A percentile compares a stretch with the other conserved stretches of the same genome.
These are phyloP conservation scores for Zoanthus sociatus DNA, from an alignment of 92 coral and sea anemone species.

Conservation along the genomic window DNA sequence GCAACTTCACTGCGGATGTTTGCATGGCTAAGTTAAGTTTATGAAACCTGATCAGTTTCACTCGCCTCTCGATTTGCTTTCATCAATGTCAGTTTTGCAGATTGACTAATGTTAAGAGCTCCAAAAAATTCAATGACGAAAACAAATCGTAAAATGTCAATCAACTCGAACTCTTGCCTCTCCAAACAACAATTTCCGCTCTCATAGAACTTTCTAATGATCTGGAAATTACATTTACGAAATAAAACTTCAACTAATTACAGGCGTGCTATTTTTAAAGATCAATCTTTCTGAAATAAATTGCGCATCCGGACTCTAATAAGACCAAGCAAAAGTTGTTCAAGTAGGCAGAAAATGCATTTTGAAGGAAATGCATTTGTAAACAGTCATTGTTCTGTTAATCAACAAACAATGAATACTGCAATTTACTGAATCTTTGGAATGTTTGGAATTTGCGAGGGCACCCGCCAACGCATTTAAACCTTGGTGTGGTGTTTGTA, in stretches of 20 bases:
- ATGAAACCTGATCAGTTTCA: constrained; percentile 43
- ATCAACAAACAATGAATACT: constrained; percentile 52
- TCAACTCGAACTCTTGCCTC: constrained; percentile 16
- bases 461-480: constrained; percentile 23
- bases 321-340: constrained; percentile 5
- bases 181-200: constrained; percentile 42
- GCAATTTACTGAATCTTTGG: constrained; percentile 46
- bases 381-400: constrained; percentile 25
- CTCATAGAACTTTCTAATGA: background rate
- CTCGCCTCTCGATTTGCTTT: constrained; percentile 30
- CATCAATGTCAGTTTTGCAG: constrained; percentile 36
- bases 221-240: constrained; percentile 43
- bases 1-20: constrained; percentile 2
- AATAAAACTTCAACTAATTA: background rate
- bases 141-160: constrained; percentile 41
- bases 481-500: background rate
- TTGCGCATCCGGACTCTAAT: background rate
- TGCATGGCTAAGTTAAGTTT: constrained; percentile 33
- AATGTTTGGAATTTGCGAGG: constrained; percentile 55
- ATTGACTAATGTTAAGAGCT: constrained; percentile 29
- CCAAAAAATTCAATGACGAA: constrained; percentile 48
- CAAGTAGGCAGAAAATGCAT: constrained; percentile 38
- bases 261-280: constrained; percentile 6
- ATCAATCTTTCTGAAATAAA: constrained; percentile 18
- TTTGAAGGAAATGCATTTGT: constrained; percentile 20